Conservation (phyloP, 2,888 invertebrate species). For the Himalopsyche japonica region DNA sequence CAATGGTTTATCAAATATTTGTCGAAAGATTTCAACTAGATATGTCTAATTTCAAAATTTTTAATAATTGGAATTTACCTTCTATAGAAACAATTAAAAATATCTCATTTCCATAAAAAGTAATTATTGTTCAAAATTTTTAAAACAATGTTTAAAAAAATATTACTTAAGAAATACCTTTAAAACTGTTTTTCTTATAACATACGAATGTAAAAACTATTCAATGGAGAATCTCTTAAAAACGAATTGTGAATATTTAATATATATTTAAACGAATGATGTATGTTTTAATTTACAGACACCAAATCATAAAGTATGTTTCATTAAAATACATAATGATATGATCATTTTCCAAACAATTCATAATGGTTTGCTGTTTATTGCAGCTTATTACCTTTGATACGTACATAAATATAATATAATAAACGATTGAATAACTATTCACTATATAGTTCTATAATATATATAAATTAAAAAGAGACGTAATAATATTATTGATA, state of each 20-base stretch:
- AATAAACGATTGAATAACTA: slow-evolving; percentile 24
- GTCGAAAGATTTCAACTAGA: neutral
- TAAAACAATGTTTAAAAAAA: neutral
- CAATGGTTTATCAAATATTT: slow-evolving; percentile 11
- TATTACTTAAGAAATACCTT: neutral
- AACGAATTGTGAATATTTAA: neutral
- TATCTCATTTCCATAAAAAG: neutral
- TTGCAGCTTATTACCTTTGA: slow-evolving; percentile 23
- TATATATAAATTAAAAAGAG: slow-evolving; percentile 31
- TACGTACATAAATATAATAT: slow-evolving; percentile 34
- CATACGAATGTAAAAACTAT: neutral
- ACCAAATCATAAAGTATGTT: neutral
- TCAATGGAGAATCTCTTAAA: neutral
- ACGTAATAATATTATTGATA: slow-evolving; percentile 32
- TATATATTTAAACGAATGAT: neutral
- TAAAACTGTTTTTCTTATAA: neutral
- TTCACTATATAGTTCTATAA: slow-evolving; percentile 30
- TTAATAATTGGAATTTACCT: neutral
- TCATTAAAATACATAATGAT: neutral
- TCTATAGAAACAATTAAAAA: slow-evolving; percentile 1
- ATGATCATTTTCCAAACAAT: neutral
- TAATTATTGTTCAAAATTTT: neutral
- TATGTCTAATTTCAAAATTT: neutral
- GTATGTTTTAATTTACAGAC: neutral
- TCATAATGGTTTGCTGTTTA: slow-evolving; percentile 15